phyloP scores from a whole-genome alignment of 2,113 vertebrate genomes.

The Atrichornis clamosus region DNA sequence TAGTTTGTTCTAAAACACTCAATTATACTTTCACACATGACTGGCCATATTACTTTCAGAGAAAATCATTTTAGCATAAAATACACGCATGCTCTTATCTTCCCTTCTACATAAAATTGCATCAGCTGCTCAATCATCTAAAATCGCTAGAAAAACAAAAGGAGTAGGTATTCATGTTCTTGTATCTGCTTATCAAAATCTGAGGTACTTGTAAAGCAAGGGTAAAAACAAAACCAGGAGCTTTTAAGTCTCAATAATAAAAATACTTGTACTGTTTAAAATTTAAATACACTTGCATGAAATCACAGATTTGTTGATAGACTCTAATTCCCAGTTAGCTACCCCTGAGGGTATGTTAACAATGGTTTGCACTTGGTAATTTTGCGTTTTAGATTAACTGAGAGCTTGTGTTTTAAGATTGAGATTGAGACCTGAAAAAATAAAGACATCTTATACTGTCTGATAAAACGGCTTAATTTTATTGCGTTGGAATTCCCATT shows the following conservation, averaged over 20 bases:
- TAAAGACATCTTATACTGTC: not conserved
- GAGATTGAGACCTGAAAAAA: not conserved
- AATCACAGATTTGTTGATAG: not conserved
- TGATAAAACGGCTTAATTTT: not conserved
- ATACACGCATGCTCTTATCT: not conserved
- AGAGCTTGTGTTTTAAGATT: not conserved
- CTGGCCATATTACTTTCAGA: not conserved
- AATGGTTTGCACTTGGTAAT: not conserved
- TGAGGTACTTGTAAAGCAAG: not conserved
- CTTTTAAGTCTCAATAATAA: not conserved
- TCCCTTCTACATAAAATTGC: not conserved
- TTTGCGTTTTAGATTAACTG: not conserved
- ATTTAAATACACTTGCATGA: not conserved
- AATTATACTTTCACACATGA: not conserved
- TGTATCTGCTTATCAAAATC: not conserved
- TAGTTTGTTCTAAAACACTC: not conserved
- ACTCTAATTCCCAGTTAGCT: not conserved
- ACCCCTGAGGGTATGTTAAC: not conserved
- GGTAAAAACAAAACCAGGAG: not conserved
- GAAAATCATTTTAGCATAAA: not conserved
- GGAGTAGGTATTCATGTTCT: not conserved
- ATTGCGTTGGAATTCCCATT: not conserved
- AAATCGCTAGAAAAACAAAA: not conserved
- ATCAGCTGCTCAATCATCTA: not conserved
- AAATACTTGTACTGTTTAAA: not conserved